Evolutionary conservation across 2,113 vertebrate genomes (phyloP), one percentile per base, ranked within the genome.

Genomic region (Prietella phreatophila): DNA sequence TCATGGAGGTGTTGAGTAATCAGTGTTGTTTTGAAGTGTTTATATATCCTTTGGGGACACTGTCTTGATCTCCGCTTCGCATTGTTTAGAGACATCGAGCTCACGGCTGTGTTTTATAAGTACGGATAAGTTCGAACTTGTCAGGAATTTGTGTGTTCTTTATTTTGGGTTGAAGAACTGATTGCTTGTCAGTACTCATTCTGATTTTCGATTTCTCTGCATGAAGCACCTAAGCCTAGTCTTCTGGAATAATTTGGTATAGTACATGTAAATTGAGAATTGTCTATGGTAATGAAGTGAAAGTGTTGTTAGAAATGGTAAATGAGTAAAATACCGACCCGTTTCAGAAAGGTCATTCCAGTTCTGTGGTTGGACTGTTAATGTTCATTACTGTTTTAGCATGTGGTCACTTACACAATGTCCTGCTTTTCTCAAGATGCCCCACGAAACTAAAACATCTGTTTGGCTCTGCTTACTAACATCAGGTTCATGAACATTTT

Each of bases 331-430:
- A 79, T n/a, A 14, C 5, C 27, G 3, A 1, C 11, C 25, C 5
- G 13, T 27, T 3, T 79, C 2, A 53, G 22, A 53, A n/a, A 79
- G 10, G 47, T 25, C 19, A 22, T 36, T 6, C 0, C 13, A 22
- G 55, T 9, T 86, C 14, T 36, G 69, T 39, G 33, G 33, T 73
- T n/a, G 33, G 8, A 39, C 69, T 25, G 22, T 67, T 67, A 61
- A 30, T 81, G 42, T 69, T 56, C 30, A 75, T 47, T 19, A 27
- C 85, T 63, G 56, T 86, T 86, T 85, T n/a, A 75, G n/a, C 79
- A 60, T 58, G 25, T 30, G 65, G 79, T 71, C 36, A 42, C 78
- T 82, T 82, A 39, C 61, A 69, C 61, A 82, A 61, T 33, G 78
- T 60, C 19, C n/a, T 55, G 15, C 36, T 71, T 81, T 55, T 73